Percentiles rank a stretch among this genome's conserved stretches.
phyloP scores from a whole-genome alignment of 2,797 vertebrate genomes.

The Pangasius djambal region DNA sequence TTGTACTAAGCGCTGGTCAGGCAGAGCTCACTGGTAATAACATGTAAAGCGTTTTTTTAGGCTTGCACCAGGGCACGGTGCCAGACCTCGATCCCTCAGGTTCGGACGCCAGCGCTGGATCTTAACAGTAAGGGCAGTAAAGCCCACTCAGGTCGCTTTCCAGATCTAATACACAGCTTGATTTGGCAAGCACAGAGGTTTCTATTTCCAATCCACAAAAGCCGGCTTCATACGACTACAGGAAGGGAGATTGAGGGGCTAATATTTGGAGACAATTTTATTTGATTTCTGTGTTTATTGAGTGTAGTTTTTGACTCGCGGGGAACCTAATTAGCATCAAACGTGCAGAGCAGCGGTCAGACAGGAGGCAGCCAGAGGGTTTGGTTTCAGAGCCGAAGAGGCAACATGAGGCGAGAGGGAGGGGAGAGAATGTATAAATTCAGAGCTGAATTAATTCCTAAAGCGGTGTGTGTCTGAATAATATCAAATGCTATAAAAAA shows the following conservation, averaged over 20 bases:
- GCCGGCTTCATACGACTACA: slow-evolving; percentile 65
- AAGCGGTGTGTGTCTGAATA: slow-evolving; percentile 34
- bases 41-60: slow-evolving; percentile 60
- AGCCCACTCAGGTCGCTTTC: slow-evolving; percentile 63
- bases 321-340: slow-evolving; percentile 71
- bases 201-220: slow-evolving; percentile 72
- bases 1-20: slow-evolving; percentile 35
- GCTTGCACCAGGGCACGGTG: slow-evolving; percentile 56
- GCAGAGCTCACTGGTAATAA: slow-evolving; percentile 59
- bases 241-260: slow-evolving; percentile 67
- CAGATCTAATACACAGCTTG: slow-evolving; percentile 68
- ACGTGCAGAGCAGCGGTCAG: slow-evolving; percentile 66
- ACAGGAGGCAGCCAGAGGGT: slow-evolving; percentile 69
- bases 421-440: slow-evolving; percentile 57
- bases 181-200: slow-evolving; percentile 68
- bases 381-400: slow-evolving; percentile 57
- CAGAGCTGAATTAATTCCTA: slow-evolving; percentile 60
- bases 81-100: slow-evolving; percentile 63
- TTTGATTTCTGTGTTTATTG: slow-evolving; percentile 77
- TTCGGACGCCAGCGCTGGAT: slow-evolving; percentile 69
- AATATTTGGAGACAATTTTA: slow-evolving; percentile 78
- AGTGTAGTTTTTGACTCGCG: slow-evolving; percentile 70
- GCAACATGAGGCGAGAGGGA: slow-evolving; percentile 58
- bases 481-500: slow-evolving; percentile 34
- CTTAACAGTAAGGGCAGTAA: slow-evolving; percentile 74